A percentile compares a stretch with the other conserved stretches of the same genome.
Conservation (phyloP, 1,140 invertebrate genomes). For the Aphelinus atriplicis region DNA sequence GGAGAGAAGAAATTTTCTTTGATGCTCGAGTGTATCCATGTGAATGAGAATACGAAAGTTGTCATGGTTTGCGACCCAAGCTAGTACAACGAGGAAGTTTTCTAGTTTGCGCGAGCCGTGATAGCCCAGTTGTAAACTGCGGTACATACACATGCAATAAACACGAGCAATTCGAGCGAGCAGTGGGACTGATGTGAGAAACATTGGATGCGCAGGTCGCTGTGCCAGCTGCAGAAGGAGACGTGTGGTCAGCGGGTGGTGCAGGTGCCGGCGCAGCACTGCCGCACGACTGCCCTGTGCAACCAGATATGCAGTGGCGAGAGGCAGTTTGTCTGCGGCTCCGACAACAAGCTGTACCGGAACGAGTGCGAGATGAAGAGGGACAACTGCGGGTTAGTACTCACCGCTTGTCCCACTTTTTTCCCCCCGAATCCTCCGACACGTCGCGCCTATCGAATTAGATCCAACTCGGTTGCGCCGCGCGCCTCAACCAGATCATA, state of each 20-base stretch:
- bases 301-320: constrained; percentile 79
- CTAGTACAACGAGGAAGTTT: too few species aligned
- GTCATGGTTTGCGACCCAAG: too few species aligned
- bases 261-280: constrained; percentile 80
- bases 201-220: constrained; percentile 68
- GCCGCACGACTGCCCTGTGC: constrained; percentile 83
- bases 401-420: not conserved
- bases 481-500: not conserved
- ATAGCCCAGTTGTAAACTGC: too few species aligned
- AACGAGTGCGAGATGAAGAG: constrained; percentile 94
- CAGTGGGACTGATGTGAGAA: too few species aligned
- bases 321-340: constrained; percentile 87
- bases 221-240: constrained; percentile 85
- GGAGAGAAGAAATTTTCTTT: too few species aligned
- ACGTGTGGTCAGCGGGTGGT: constrained; percentile 89
- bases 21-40: too few species aligned
- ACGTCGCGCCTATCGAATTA: not conserved
- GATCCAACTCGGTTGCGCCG: not conserved
- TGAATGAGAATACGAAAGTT: too few species aligned
- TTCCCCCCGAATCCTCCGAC: not conserved
- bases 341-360: constrained; percentile 90
- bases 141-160: too few species aligned
- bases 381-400: constrained; percentile 84
- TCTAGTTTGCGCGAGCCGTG: too few species aligned
- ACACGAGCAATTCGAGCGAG: too few species aligned